Base-by-base conservation (phyloP, 1,140 invertebrate genomes). In the Tribolium castaneum region DNA sequence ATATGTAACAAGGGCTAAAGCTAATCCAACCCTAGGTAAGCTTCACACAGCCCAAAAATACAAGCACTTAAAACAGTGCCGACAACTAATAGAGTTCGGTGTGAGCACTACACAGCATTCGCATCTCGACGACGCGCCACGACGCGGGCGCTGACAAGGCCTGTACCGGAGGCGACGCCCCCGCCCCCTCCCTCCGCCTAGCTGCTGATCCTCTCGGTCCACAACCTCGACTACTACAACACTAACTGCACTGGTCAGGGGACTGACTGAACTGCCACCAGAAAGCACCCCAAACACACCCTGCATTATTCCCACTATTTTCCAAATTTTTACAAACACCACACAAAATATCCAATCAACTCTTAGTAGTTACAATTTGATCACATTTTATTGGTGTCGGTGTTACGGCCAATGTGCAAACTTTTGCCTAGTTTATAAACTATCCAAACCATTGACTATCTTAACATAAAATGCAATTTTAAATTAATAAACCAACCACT, bases 1-100 rank as follows among this genome's bases (percentile, higher is more conserved):
- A 86, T 86, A 86, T 86, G 85, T 86, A 87, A 87, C 86, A 84
- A 87, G 86, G 86, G 85, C 85, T 86, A 87, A 87, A 87, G 86
- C 86, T 86, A 87, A 86, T 87, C 86, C 86, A 86, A 86, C 85
- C 85, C 85, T 86, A 86, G 82, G 83, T 86, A 86, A 87, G 86
- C 86, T 87, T 87, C 86, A 86, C 86, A 87, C 86, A 87, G 86
- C 86, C 86, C 86, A 85, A 86, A 86, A 86, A 85, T 85, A 86
- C 84, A 86, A 87, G 86, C 86, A 87, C 86, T 87, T 87, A 87
- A 87, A 87, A 87, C 86, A 87, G 86, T 87, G 86, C 86, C 80
- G 84, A 84, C 78, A 83, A 86, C 83, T 85, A 86, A 86, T 82
- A 85, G 81, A 86, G 82, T 86, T 86, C 83, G 82, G 83, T 85